Conservation (phyloP, 2,113 vertebrate genomes). For the Rousettus leschenaultii region DNA sequence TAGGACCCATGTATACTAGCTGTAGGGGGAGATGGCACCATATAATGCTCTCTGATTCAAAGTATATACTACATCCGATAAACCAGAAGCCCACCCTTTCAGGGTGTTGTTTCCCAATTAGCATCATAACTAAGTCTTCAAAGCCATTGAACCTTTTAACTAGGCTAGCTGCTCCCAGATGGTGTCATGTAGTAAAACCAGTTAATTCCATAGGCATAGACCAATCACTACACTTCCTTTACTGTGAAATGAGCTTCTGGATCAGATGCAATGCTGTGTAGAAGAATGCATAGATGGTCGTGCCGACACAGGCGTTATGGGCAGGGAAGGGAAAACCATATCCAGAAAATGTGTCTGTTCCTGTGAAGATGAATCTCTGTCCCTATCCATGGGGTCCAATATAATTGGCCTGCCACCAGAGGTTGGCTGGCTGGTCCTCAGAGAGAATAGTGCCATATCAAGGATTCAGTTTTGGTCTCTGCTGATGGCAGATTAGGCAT, state of each 20-base stretch:
- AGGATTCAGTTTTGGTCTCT: not conserved
- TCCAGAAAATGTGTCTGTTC: slow-evolving; percentile 37
- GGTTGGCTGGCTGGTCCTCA: not conserved
- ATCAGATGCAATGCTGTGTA: not conserved
- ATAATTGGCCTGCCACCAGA: not conserved
- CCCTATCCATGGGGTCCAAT: not conserved
- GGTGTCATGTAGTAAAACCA: not conserved
- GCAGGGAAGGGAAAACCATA: not conserved
- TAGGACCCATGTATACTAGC: not conserved
- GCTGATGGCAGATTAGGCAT: not conserved
- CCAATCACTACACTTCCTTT: not conserved
- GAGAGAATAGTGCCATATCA: not conserved
- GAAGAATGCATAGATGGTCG: not conserved
- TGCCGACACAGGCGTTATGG: not conserved
- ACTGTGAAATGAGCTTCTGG: not conserved
- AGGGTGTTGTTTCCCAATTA: not conserved
- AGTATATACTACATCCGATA: not conserved
- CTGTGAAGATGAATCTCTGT: slow-evolving; percentile 11
- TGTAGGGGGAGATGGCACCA: not conserved
- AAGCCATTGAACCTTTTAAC: not conserved
- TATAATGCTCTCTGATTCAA: slow-evolving; percentile 15
- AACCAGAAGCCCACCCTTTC: not conserved
- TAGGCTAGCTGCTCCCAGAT: not conserved
- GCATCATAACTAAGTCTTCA: not conserved
- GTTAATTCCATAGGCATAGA: not conserved